Percentiles rank a stretch among this genome's conserved stretches.
These are phyloP conservation scores for Hartigia nigra DNA, from an alignment of 2,888 invertebrate genomes.

Conservation along the genomic window DNA sequence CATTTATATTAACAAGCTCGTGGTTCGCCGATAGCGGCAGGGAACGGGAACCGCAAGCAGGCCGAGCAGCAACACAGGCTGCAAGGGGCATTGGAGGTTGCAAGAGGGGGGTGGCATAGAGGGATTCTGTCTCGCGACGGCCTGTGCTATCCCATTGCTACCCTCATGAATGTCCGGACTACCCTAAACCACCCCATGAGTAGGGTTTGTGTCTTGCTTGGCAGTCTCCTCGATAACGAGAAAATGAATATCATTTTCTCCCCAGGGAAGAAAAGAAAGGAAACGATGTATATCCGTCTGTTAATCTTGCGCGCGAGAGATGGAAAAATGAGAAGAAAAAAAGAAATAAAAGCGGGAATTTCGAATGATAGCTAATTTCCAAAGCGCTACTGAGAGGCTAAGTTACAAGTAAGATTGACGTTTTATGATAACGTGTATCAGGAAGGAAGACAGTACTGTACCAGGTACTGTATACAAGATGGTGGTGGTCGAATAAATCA, in stretches of 20 bases:
- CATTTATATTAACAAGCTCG: constrained; percentile 4
- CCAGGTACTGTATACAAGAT: background rate
- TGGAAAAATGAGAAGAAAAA: background rate
- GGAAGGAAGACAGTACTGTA: background rate
- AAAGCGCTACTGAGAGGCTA: background rate
- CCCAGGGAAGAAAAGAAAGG: background rate
- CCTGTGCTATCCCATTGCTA: background rate
- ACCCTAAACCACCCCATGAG: background rate
- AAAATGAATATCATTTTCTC: background rate
- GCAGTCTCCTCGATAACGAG: background rate
- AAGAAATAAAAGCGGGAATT: background rate
- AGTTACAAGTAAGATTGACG: background rate
- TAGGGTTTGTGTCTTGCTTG: background rate
- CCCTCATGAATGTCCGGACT: background rate
- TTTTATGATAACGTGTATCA: background rate
- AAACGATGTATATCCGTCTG: background rate
- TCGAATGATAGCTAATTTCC: background rate
- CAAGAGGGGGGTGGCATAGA: background rate
- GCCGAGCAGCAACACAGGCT: background rate
- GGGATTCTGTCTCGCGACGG: background rate
- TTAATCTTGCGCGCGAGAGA: background rate
- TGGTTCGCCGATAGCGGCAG: background rate
- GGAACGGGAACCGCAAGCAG: constrained; percentile 1
- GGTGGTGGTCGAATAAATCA: background rate
- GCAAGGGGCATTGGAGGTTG: too few relatives aligned